Evolutionary conservation across 2,113 vertebrate species (phyloP), one percentile per base, ranked within the genome.

Genomic region (Seriola quinqueradiata): DNA sequence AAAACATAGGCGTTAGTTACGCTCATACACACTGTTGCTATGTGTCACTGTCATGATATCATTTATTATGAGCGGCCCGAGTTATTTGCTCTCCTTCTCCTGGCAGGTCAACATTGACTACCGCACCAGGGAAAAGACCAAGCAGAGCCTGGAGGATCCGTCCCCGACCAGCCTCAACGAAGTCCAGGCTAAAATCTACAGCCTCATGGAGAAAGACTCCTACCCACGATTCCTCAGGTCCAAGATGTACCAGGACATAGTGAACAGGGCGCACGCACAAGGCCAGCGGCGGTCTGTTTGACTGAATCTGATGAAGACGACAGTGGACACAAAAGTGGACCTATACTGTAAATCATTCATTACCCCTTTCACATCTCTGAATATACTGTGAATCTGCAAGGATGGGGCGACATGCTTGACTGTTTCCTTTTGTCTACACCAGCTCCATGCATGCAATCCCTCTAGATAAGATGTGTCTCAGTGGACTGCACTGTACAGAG

Each of bases 181-280:
- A 87, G 96, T 97, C 46, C 98, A 99, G 82, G 95, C 96, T 50
- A 97, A 97, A 94, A 95, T 99, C 75, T 96, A 96, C 95, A 97
- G 97, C 91, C 96, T 99, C 86, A 99, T 99, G 98, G 98, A 99
- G 94, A 99, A 98, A 89, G 98, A 99, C 96, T 99, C 97, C 57
- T 99, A 99, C 77, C 97, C 97, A 69, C 95, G 98, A 82, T 99
- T 99, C 94, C 95, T 99, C 93, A 96, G 97, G 90, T 99, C 98
- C 83, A 97, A 98, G 94, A 96, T 99, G 94, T 99, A 99, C 94
- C 96, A 96, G 95, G 97, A 98, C 82, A 94, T 99, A 63, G 93
- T 99, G 42, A 97, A 96, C 91, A 96, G 97, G 91, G 96, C 95
- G 57, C 93, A 95, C 21, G 90, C 89, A 6, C 92, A 91, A 59